Evolutionary conservation across 2,113 vertebrate genomes (phyloP).

Genomic region (Formicarius rufipectus): DNA sequence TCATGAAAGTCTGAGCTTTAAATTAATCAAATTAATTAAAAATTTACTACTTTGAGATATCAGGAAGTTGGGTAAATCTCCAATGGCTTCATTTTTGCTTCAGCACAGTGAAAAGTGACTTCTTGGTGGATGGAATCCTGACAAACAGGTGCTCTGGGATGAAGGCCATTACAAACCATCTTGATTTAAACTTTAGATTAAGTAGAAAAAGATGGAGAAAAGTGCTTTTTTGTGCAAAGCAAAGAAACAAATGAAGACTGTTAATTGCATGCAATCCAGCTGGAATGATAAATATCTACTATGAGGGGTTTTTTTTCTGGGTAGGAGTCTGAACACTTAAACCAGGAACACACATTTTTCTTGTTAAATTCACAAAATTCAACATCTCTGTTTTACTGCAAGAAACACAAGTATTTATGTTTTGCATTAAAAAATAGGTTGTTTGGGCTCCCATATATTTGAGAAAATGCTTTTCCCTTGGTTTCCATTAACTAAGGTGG

Average conservation of each 20-base stretch:
- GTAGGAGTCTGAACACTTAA: slow-evolving; percentile 4
- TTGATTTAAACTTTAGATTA: slow-evolving; percentile 18
- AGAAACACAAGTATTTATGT: slow-evolving; percentile 11
- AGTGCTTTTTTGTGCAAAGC: neutral
- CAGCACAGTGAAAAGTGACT: neutral
- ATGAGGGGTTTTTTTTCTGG: neutral
- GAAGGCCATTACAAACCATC: neutral
- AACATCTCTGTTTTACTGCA: slow-evolving; percentile 17
- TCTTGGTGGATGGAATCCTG: neutral
- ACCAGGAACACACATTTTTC: neutral
- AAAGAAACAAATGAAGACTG: neutral
- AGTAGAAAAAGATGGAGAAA: neutral
- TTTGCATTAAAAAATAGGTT: slow-evolving; percentile 6
- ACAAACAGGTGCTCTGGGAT: neutral
- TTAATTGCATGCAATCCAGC: neutral
- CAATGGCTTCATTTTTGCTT: neutral
- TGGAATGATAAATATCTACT: neutral
- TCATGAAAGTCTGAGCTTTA: neutral
- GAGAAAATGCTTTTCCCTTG: neutral
- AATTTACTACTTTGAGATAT: neutral
- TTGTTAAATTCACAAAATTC: slow-evolving; percentile 35
- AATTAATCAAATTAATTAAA: neutral
- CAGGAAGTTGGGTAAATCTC: neutral
- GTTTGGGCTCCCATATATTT: neutral
- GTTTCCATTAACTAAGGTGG: neutral